Conservation (phyloP, 2,888 invertebrate species). For the Celastrina argiolus region DNA sequence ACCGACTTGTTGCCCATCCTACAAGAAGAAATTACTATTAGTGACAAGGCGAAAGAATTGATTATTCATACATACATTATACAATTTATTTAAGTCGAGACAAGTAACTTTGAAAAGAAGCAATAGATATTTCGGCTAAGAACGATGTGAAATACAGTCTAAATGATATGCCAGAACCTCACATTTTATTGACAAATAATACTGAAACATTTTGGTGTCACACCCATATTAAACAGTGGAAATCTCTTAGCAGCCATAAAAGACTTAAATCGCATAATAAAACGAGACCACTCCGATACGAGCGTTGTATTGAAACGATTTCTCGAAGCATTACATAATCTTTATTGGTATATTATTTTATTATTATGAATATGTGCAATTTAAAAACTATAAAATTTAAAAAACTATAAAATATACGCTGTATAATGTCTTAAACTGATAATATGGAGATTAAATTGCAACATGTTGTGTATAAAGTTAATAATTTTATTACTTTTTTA, state of each 20-base stretch:
- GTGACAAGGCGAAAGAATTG: too few relatives aligned
- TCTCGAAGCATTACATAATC: not conserved
- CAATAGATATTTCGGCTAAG: too few relatives aligned
- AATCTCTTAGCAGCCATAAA: not conserved
- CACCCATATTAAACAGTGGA: not conserved
- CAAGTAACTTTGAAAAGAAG: too few relatives aligned
- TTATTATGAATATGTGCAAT: constrained; percentile 20
- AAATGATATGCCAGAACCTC: not conserved
- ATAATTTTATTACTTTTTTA: constrained; percentile 3
- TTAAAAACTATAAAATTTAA: constrained; percentile 22
- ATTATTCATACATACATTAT: too few relatives aligned
- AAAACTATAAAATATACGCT: constrained; percentile 15
- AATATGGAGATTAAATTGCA: constrained; percentile 13
- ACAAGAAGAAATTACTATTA: too few relatives aligned
- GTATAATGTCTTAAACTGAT: not conserved
- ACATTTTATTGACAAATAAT: not conserved
- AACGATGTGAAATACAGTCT: too few relatives aligned
- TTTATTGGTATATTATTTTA: constrained; percentile 8
- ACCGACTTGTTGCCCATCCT: too few relatives aligned
- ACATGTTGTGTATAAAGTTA: not conserved
- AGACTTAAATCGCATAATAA: not conserved
- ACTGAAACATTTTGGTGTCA: not conserved
- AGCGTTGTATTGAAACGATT: constrained; percentile 1
- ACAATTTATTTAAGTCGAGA: too few relatives aligned
- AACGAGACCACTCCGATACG: not conserved